Evolutionary conservation across 2,888 invertebrate genomes (phyloP).

Genomic region (Globia sparganii): DNA sequence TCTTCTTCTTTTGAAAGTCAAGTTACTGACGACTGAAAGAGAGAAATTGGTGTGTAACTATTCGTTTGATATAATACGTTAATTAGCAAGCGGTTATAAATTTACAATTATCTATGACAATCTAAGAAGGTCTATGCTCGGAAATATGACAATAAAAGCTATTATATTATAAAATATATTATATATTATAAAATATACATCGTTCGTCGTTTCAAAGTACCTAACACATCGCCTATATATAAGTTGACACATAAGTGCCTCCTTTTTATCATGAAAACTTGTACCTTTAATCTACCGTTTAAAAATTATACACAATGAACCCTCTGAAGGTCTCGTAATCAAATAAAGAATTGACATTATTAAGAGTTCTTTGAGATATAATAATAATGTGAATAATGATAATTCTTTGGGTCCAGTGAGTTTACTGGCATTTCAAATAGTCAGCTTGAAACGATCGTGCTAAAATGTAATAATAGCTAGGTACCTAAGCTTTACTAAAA

Average conservation of each 20-base stretch:
- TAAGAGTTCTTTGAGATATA: no score
- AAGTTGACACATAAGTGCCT: not conserved
- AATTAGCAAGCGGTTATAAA: no score
- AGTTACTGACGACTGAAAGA: no score
- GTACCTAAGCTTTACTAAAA: not conserved
- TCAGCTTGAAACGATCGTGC: not conserved
- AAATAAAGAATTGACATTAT: not conserved
- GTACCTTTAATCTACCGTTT: not conserved
- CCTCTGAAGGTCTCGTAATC: slow-evolving; percentile 1
- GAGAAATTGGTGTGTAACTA: no score
- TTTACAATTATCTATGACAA: not conserved
- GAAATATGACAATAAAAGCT: not conserved
- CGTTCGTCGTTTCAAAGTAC: not conserved
- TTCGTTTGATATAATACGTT: no score
- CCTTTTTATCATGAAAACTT: not conserved
- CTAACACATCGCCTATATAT: not conserved
- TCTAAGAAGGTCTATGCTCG: not conserved
- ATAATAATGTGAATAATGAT: no score
- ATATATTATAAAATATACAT: no score
- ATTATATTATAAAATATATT: not conserved
- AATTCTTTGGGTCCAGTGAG: not conserved
- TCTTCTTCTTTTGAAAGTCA: no score
- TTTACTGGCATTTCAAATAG: not conserved
- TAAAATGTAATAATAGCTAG: slow-evolving; percentile 1
- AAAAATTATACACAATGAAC: not conserved